Conservation (phyloP, 2,797 vertebrate species). For the Siniperca obscura region DNA sequence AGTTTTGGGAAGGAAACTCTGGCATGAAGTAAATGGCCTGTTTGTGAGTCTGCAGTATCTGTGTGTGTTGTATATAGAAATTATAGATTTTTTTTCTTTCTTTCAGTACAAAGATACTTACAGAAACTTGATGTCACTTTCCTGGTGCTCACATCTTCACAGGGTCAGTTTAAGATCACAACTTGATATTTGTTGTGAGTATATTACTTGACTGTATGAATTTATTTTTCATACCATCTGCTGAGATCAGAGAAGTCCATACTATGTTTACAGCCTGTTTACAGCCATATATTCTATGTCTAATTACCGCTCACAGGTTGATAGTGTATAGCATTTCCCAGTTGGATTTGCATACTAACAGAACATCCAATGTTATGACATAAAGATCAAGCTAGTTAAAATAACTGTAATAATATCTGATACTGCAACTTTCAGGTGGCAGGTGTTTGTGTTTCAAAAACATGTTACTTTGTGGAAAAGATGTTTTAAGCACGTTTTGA, state of each 20-base stretch:
- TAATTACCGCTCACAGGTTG: constrained; percentile 26
- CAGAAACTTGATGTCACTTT: neutral
- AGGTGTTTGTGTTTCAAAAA: neutral
- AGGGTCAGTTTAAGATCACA: neutral
- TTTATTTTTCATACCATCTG: neutral
- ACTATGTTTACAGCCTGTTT: constrained; percentile 20
- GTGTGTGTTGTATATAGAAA: neutral
- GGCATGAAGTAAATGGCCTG: neutral
- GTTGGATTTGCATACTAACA: constrained; percentile 9
- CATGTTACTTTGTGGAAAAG: neutral
- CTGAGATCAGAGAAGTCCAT: constrained; percentile 22
- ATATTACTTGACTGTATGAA: neutral
- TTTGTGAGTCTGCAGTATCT: neutral
- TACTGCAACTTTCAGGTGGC: neutral
- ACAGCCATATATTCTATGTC: neutral
- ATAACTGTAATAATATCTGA: neutral
- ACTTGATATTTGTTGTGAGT: neutral
- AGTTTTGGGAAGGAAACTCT: neutral
- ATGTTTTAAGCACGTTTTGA: neutral
- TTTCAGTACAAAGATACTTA: neutral
- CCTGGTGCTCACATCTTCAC: neutral
- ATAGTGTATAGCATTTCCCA: neutral
- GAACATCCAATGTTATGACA: constrained; percentile 14
- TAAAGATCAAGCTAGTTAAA: constrained; percentile 15
- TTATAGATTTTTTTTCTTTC: neutral